Conservation (phyloP, 2,797 vertebrate genomes). For the Eospalax fontanierii region DNA sequence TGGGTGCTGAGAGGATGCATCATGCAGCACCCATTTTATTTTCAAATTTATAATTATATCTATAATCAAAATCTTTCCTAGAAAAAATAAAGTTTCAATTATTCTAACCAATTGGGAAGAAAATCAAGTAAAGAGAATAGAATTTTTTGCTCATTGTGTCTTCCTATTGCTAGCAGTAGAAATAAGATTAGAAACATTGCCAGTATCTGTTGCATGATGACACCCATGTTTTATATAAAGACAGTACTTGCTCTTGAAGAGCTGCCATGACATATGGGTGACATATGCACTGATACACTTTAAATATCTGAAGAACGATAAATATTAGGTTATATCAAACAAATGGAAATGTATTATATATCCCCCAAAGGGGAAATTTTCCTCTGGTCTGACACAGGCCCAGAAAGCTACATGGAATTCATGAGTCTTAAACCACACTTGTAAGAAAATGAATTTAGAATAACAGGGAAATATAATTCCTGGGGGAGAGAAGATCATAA, state of each 20-base stretch:
- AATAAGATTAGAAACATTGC: conserved; percentile 54
- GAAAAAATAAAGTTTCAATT: conserved; percentile 42
- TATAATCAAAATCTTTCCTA: neutral
- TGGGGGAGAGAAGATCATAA: neutral
- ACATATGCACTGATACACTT: conserved; percentile 37
- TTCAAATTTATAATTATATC: conserved; percentile 34
- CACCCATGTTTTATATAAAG: conserved; percentile 24
- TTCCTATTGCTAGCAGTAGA: conserved; percentile 43
- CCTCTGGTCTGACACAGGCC: conserved; percentile 33
- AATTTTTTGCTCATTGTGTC: conserved; percentile 38
- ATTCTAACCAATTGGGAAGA: conserved; percentile 52
- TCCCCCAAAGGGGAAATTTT: conserved; percentile 39
- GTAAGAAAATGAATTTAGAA: conserved; percentile 66
- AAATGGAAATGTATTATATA: conserved; percentile 52
- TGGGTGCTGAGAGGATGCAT: neutral
- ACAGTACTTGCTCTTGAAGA: conserved; percentile 19
- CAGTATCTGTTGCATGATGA: conserved; percentile 15
- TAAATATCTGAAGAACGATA: conserved; percentile 60
- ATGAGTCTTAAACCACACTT: conserved; percentile 47
- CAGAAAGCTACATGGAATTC: conserved; percentile 53
- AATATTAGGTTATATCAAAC: conserved; percentile 26
- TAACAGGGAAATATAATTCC: conserved; percentile 53
- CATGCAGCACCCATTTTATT: conserved; percentile 59
- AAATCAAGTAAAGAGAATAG: conserved; percentile 57
- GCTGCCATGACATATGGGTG: neutral